These are phyloP conservation scores for Glaucidium brasilianum DNA, from an alignment of 2,113 vertebrate species.

Conservation along the genomic window DNA sequence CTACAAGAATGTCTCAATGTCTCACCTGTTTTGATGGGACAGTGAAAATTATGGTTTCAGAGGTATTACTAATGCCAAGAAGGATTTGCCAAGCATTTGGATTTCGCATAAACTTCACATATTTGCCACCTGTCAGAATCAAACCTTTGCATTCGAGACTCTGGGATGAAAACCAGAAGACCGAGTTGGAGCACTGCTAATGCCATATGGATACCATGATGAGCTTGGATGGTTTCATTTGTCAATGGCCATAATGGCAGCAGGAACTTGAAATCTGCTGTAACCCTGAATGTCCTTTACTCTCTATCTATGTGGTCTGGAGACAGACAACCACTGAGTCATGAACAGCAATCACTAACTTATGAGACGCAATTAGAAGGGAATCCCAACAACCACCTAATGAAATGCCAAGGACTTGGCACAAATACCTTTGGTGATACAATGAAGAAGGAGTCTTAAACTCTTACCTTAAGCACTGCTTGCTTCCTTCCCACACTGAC, in stretches of 20 bases:
- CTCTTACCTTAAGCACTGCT: constrained; percentile 42
- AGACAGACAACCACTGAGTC: constrained; percentile 23
- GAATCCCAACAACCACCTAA: constrained; percentile 35
- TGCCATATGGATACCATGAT: not conserved
- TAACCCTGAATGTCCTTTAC: not conserved
- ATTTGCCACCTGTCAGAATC: not conserved
- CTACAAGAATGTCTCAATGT: not conserved
- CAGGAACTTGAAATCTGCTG: not conserved
- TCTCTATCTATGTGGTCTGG: constrained; percentile 3
- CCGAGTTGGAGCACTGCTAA: not conserved
- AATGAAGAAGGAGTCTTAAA: constrained; percentile 11
- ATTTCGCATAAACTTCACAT: not conserved
- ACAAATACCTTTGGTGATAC: constrained; percentile 39
- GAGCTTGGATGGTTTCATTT: not conserved
- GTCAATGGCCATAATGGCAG: not conserved
- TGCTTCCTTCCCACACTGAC: constrained; percentile 48
- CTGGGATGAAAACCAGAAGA: not conserved
- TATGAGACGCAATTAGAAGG: constrained; percentile 21
- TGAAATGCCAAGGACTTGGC: constrained; percentile 28
- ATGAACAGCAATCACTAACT: constrained; percentile 24
- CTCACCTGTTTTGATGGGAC: not conserved
- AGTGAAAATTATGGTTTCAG: not conserved
- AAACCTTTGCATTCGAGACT: not conserved
- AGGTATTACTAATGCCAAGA: not conserved
- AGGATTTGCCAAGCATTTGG: not conserved